Base-by-base conservation (phyloP, 2,797 vertebrate genomes). In the Choloepus didactylus region DNA sequence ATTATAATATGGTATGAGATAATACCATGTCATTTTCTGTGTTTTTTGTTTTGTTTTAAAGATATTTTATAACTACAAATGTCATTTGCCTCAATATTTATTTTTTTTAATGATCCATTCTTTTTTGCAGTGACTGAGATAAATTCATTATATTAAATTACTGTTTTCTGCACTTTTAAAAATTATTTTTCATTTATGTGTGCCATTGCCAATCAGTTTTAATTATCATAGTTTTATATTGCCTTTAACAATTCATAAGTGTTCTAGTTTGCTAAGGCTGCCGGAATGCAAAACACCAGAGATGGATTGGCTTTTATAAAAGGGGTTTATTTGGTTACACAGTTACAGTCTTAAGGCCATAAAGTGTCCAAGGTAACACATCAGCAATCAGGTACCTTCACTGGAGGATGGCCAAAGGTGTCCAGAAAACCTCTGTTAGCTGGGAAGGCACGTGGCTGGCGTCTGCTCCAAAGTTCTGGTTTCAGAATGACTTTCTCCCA, bases 1-100 rank as follows among this genome's bases (percentile, higher is more conserved):
- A 85, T 93, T 69, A 88, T 82, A 46, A 80, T 73, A 49, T 2
- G 9, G 27, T 62, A 73, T 85, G 44, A 70, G 25, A 75, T 70
- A 56, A 76, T 59, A 77, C 10, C 77, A 44, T 27, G 44, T 73
- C 38, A 15, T 2, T 87, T 89, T 91, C 41, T 80, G 18, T 0
- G 15, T 60, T 56, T 70, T 87, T 38, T 12, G 54, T 51, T 94
- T 90, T 88, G 10, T 29, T 76, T 85, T 84, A 70, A 72, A 44
- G 9, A 25, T 93, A 2, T 66, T 87, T 69, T 88, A 86, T 60
- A 87, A 87, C 38, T 29, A 14, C n/a, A 87, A 66, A 83, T 93
- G 44, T 12, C 27, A 77, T 27, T 27, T 93, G n/a, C 70, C 21
- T 23, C 49, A 49, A 54, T 75, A 46, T 85, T 91, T 62, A 70